phyloP scores from a whole-genome alignment of 2,113 vertebrate species.

The Ceyx margarethae region DNA sequence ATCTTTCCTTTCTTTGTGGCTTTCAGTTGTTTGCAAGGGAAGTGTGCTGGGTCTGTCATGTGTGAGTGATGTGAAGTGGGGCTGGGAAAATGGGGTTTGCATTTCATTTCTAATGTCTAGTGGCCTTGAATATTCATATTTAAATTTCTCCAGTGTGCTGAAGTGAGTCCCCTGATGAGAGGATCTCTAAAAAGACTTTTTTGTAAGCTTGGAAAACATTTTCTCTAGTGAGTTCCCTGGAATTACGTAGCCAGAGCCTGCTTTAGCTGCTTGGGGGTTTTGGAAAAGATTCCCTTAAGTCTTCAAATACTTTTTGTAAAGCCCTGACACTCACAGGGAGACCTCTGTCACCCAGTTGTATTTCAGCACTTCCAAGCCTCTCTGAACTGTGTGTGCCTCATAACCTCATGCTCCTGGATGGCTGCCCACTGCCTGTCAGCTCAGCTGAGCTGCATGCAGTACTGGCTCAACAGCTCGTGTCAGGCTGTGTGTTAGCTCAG shows the following conservation, averaged over 20 bases:
- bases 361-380: not conserved
- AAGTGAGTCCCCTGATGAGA: not conserved
- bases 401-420: not conserved
- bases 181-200: not conserved
- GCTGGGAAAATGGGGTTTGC: not conserved
- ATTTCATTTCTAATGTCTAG: not conserved
- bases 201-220: not conserved
- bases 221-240: not conserved
- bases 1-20: not conserved
- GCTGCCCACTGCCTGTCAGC: not conserved
- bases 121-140: not conserved
- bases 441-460: not conserved
- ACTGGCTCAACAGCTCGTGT: not conserved
- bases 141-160: not conserved
- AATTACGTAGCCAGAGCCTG: not conserved
- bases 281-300: not conserved
- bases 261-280: not conserved
- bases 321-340: not conserved
- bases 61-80: not conserved
- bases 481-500: not conserved
- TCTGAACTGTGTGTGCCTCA: not conserved
- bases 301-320: not conserved
- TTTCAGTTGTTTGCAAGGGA: not conserved
- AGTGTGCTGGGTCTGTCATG: rapidly evolving
- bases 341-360: not conserved